Evolutionary conservation across 1,140 invertebrate species (phyloP), one percentile per base, ranked within the genome.

Genomic region (Brachionus angularis): DNA sequence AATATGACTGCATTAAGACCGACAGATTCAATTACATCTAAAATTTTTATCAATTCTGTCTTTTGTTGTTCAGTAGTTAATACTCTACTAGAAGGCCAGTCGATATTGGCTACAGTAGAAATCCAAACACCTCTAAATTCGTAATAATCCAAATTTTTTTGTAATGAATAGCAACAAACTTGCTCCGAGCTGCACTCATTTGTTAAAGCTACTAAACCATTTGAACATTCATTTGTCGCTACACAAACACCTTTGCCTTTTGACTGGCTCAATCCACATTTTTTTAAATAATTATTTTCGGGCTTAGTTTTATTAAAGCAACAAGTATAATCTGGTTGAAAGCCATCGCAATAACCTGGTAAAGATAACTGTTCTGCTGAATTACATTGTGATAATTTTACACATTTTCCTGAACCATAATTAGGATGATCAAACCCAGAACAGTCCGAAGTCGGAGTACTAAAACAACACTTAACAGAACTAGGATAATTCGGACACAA

Each of bases 91-190:
- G 74, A 72, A 7, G 79, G 79, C 79, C 79, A 80, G 72, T 80
- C 79, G 23, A 80, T 78, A 70, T 80, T 78, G 14, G 73, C 72
- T 5, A 79, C 79, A 10, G 79, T 80, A 3, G 78, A 77, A 3
- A 80, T 70, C 76, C 76, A 80, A 3, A 74, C 75, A 55, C 73
- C 78, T 23, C 78, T 73, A 50, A 78, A 77, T 44, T 80, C 71
- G 21, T 46, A 72, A 29, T 46, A 72, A 34, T 67, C 47, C n/a
- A 46, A 5, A 27, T 46, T 47, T 46, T 50, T 50, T 49, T 67
- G 62, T 23, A 67, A 36, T 4, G 62, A 67, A 14, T 67, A 67
- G 31, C 62, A 67, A 50, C 62, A 67, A 23, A 67, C 62, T 47
- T 67, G 23, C 14, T 34, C 21, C 14, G 44, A 31, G 18, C 44